Conservation (phyloP, 2,888 invertebrate species). For the Caenorhabditis panamensis region DNA sequence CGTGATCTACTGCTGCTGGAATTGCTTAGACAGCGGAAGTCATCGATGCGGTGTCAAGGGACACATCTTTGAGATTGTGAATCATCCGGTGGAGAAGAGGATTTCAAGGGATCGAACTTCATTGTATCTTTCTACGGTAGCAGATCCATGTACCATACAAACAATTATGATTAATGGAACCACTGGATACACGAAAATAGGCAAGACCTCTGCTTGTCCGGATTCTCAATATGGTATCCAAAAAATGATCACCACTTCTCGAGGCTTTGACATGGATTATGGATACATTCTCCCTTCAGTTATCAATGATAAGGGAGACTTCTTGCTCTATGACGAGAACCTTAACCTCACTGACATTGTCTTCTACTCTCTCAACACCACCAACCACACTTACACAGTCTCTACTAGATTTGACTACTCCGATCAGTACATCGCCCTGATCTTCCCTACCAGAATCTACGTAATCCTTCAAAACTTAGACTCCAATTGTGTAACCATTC, state of each 20-base stretch:
- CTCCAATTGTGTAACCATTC: slow-evolving; percentile 27
- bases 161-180: slow-evolving; percentile 39
- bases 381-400: slow-evolving; percentile 1
- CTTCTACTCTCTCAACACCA: slow-evolving; percentile 14
- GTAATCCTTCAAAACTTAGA: slow-evolving; percentile 16
- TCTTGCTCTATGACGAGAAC: slow-evolving; percentile 14
- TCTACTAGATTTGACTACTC: slow-evolving; percentile 27
- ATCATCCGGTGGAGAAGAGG: slow-evolving; percentile 37
- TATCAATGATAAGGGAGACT: slow-evolving; percentile 19
- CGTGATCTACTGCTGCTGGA: slow-evolving; percentile 36
- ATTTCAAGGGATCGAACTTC: slow-evolving; percentile 6
- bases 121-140: slow-evolving; percentile 27
- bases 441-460: slow-evolving; percentile 29
- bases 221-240: not conserved
- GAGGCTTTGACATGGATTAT: not conserved
- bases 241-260: slow-evolving; percentile 32
- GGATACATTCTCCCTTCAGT: slow-evolving; percentile 1
- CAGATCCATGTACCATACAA: slow-evolving; percentile 38
- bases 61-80: slow-evolving; percentile 5
- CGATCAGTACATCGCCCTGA: slow-evolving; percentile 31
- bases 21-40: slow-evolving; percentile 2
- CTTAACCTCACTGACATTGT: slow-evolving; percentile 11
- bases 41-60: slow-evolving; percentile 33
- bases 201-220: slow-evolving; percentile 10
- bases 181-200: slow-evolving; percentile 16